These are phyloP conservation scores for Porphyrio hochstetteri DNA, from an alignment of 2,113 vertebrate genomes.

Conservation along the genomic window DNA sequence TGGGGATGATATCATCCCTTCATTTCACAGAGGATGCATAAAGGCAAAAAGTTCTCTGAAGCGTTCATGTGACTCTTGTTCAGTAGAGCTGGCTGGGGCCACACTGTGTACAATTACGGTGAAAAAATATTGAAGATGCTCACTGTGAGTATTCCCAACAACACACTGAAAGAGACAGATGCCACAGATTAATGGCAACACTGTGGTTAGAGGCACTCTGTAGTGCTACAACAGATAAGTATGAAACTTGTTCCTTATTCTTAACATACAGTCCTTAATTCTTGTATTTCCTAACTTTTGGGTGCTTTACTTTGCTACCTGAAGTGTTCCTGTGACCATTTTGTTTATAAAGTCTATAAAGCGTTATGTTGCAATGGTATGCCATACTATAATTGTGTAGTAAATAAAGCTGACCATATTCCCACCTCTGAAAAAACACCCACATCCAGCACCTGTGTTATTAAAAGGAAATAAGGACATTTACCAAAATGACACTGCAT, in stretches of 20 bases:
- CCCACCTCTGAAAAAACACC: neutral
- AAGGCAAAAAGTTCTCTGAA: neutral
- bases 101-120: neutral
- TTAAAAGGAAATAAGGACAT: neutral
- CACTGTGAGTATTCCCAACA: neutral
- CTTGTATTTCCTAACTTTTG: neutral
- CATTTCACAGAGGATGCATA: neutral
- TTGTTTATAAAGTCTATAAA: neutral
- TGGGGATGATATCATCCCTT: neutral
- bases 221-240: fast-evolving
- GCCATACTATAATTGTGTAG: neutral
- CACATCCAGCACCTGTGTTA: neutral
- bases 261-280: neutral
- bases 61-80: neutral
- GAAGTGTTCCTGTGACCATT: neutral
- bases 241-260: neutral
- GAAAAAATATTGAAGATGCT: neutral
- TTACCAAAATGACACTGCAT: neutral
- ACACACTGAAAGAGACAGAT: neutral
- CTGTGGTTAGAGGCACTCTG: neutral
- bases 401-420: neutral
- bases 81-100: neutral
- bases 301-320: neutral
- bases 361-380: neutral
- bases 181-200: neutral